Base-by-base conservation (phyloP, 2,888 invertebrate species). In the Ischnura elegans region DNA sequence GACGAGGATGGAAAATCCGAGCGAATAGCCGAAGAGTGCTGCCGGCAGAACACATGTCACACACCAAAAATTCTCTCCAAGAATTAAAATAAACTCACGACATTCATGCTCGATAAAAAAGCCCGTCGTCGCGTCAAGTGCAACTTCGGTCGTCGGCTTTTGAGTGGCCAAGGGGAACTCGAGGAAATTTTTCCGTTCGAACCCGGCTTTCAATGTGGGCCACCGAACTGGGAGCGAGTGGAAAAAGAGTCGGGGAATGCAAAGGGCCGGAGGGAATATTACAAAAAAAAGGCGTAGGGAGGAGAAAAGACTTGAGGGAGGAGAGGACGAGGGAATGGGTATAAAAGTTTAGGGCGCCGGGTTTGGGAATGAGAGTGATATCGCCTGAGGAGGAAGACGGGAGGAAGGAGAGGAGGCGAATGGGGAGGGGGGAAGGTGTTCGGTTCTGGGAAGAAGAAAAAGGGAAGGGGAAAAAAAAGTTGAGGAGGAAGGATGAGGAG, bases 201-300 rank as follows among this genome's bases (percentile, higher is more conserved):
- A 61, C n/a, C 61, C n/a, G 66, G 13, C 36, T 25, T 76, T 76
- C 76, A 76, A 76, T 76, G 76, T 76, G 76, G 76, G 76, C 76
- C 76, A 76, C 36, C 29, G 36, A 76, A 76, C 76, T 16, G 36
- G 36, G 87, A 36, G 42, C 29, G n/a, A n/a, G n/a, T n/a, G n/a
- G 87, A 47, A 47, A 13, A 87, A 29, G 51, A 51, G 51, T n/a
- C 36, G 87, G 87, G 29, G 87, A 87, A 87, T 47, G 87, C 51
- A 87, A 51, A 87, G 51, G 51, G 51, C 87, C 51, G 87, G 46
- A 51, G 51, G 51, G 87, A 87, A 87, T 36, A 87, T 51, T 87
- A 51, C 42, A 51, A 87, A 51, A 51, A 51, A 36, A 16, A 47
- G 46, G 87, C 46, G n/a, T 25, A 61, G 61, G 61, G 21, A 19